Percentiles rank a stretch among this genome's conserved stretches.
These are phyloP conservation scores for Diplodus sargus DNA, from an alignment of 2,797 vertebrate genomes.

Conservation along the genomic window DNA sequence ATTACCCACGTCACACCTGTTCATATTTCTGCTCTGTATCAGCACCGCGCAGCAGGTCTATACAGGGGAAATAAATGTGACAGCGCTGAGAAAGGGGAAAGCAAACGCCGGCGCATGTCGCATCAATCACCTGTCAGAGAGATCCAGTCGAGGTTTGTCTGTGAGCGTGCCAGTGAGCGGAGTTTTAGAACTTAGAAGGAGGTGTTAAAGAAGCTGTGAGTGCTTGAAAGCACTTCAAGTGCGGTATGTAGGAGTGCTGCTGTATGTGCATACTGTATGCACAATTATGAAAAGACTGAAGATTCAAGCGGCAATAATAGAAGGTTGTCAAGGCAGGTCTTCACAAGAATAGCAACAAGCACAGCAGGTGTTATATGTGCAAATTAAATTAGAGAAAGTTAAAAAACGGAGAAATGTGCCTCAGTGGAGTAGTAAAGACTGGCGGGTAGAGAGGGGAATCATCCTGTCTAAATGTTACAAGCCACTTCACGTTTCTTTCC, in stretches of 20 bases:
- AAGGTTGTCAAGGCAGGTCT: background rate
- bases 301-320: slow-evolving; percentile 12
- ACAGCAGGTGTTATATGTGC: background rate
- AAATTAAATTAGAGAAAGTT: slow-evolving; percentile 6
- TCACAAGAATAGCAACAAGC: background rate
- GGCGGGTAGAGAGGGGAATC: background rate
- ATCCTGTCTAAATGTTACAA: background rate
- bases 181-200: background rate
- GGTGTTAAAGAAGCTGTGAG: background rate
- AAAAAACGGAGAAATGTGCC: background rate
- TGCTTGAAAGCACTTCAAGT: background rate
- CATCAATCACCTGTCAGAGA: slow-evolving; percentile 68
- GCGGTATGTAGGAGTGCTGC: background rate
- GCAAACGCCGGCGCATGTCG: slow-evolving; percentile 40
- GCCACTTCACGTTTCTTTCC: background rate
- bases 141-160: slow-evolving; percentile 30
- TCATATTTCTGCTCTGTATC: slow-evolving; percentile 73
- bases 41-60: slow-evolving; percentile 66
- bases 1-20: slow-evolving; percentile 70
- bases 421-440: background rate
- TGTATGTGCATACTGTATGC: background rate
- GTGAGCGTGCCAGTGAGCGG: background rate
- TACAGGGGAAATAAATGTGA: slow-evolving; percentile 63
- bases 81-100: slow-evolving; percentile 47
- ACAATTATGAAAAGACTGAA: background rate